Conservation (phyloP, 2,888 invertebrate species). For the Branchellion lobata region DNA sequence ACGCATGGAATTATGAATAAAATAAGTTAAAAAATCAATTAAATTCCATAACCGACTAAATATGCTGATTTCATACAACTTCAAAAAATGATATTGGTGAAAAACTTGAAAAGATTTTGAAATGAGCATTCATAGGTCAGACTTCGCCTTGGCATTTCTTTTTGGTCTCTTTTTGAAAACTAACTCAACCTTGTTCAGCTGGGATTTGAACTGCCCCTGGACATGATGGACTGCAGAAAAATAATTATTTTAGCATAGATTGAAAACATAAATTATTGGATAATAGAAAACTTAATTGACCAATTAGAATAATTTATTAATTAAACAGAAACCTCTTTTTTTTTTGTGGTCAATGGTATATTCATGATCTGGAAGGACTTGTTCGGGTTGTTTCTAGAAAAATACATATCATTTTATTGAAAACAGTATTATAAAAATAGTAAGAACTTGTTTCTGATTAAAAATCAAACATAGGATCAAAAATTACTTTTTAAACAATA, state of each 20-base stretch:
- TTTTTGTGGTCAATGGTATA: conserved; percentile 29
- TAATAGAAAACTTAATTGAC: too few relatives aligned
- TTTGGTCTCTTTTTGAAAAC: conserved; percentile 4
- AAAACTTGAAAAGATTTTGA: too few relatives aligned
- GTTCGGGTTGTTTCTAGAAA: conserved; percentile 30
- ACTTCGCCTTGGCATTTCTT: neutral
- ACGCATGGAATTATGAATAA: too few relatives aligned
- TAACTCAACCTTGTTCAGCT: conserved; percentile 39
- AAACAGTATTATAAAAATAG: too few relatives aligned
- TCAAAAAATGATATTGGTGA: too few relatives aligned
- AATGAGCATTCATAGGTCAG: neutral
- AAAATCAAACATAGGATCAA: neutral
- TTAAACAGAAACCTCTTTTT: conserved; percentile 6
- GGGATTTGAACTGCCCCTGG: conserved; percentile 44
- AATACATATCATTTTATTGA: conserved; percentile 2
- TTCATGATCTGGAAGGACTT: conserved; percentile 33
- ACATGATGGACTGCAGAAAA: conserved; percentile 31
- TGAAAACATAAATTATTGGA: too few relatives aligned
- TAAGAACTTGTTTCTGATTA: too few relatives aligned
- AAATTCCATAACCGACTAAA: too few relatives aligned
- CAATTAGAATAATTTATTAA: too few relatives aligned
- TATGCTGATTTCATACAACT: too few relatives aligned
- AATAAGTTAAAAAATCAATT: too few relatives aligned
- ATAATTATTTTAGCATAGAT: too few relatives aligned
- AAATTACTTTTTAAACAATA: neutral